A percentile compares a stretch with the other conserved stretches of the same genome.
Conservation (phyloP, 1,140 invertebrate genomes). For the Heliothis virescens region DNA sequence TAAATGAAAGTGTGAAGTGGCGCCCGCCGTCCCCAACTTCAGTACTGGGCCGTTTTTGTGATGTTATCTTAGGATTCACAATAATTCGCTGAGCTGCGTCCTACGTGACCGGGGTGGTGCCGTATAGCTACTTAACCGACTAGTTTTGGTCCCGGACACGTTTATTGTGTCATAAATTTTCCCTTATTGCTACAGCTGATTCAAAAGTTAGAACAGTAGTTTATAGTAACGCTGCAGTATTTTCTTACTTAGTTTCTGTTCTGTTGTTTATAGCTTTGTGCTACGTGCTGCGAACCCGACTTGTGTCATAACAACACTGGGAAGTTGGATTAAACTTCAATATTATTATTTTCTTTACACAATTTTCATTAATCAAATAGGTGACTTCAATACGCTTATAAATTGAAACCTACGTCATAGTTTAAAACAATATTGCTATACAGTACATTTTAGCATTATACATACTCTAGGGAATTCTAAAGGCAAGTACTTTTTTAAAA, state of each 20-base stretch:
- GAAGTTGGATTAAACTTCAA: too few species aligned
- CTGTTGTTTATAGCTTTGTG: conserved; percentile 2
- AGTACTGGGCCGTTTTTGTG: conserved; percentile 15
- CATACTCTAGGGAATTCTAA: too few species aligned
- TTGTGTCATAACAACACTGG: too few species aligned
- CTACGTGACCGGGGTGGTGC: conserved; percentile 27
- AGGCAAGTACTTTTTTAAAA: too few species aligned
- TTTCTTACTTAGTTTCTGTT: neutral
- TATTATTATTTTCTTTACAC: neutral
- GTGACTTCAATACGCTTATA: too few species aligned
- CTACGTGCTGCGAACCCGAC: neutral
- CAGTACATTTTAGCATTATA: neutral
- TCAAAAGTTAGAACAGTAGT: conserved; percentile 30
- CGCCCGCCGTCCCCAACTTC: neutral
- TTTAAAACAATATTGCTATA: too few species aligned
- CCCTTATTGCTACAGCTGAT: conserved; percentile 34
- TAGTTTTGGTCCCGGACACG: conserved; percentile 20
- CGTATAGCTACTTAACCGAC: conserved; percentile 10
- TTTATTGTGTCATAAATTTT: conserved; percentile 42
- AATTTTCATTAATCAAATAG: too few species aligned
- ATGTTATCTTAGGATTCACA: conserved; percentile 34
- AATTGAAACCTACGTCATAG: too few species aligned
- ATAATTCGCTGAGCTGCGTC: conserved; percentile 21
- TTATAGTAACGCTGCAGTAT: neutral
- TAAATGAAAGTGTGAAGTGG: conserved; percentile 42